Base-by-base conservation (phyloP, 2,888 invertebrate genomes). In the Apantesis nais region DNA sequence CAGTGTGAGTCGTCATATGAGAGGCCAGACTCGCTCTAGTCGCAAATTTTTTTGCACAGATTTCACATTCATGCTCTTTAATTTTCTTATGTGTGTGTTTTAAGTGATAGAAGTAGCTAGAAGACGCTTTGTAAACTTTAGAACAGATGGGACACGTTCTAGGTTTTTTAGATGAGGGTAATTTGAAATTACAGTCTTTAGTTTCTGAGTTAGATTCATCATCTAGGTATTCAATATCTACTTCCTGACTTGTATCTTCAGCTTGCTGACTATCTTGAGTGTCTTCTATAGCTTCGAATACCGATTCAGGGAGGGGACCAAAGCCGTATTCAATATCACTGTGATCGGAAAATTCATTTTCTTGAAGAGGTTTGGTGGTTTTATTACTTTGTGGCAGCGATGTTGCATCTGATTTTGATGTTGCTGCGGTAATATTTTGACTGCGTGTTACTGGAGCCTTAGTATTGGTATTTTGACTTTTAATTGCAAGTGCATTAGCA, bases 31-130 rank as follows among this genome's bases (percentile, higher is more conserved):
- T 86, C 14, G 86, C 88, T 73, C 92, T 93, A 62, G 94, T 92
- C 0, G 92, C 92, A 81, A 96, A 96, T 63, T 86, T 89, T 58
- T 92, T 88, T 0, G 92, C 93, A 84, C 96, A 96, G 61, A 90
- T 86, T 9, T 90, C 89, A 79, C 96, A 96, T 55, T 88, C 88
- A 84, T 95, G 92, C 69, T 94, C 92, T 73, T 93, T 92, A 37
- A 88, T 85, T 16, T 89, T 88, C 1, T 85, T 86, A 85, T 96
- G 96, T 19, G 89, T 88, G 81, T 95, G 90, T 74, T 93, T 95
- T 75, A 96, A 82, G 82, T 96, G 96, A 79, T 96, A 95, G 83
- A 94, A 94, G 75, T 95, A 92, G 82, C 94, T 94, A 3, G 95
- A 95, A 0, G 92, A 84, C n/a, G 93, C 93, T 2, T 84, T 87